A percentile compares a stretch with the other conserved stretches of the same genome.
These are phyloP conservation scores for Salticus scenicus DNA, from an alignment of 2,888 invertebrate species.

Conservation along the genomic window DNA sequence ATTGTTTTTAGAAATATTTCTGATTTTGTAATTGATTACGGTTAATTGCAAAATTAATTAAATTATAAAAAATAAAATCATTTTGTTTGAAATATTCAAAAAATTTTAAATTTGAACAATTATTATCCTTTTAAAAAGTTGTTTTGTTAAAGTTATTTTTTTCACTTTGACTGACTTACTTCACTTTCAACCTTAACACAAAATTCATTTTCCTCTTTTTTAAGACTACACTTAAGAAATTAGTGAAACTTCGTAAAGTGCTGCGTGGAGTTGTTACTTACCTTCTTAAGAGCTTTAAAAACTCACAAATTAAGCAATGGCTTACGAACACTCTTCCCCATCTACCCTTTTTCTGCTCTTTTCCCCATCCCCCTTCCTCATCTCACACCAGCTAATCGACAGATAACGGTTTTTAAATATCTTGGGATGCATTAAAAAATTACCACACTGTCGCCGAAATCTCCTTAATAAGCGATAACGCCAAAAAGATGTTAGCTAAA, in stretches of 20 bases:
- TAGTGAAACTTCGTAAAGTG: slow-evolving; percentile 48
- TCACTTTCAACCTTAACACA: slow-evolving; percentile 6
- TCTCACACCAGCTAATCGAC: slow-evolving; percentile 45
- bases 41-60: too few species aligned
- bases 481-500: slow-evolving; percentile 22
- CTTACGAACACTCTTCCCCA: slow-evolving; percentile 3
- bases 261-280: slow-evolving; percentile 57
- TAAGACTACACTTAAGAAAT: slow-evolving; percentile 36
- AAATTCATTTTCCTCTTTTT: slow-evolving; percentile 34
- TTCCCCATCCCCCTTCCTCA: not conserved
- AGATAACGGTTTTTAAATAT: slow-evolving; percentile 65
- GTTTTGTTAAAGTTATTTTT: too few species aligned
- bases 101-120: too few species aligned
- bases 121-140: too few species aligned
- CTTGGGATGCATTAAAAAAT: slow-evolving; percentile 63
- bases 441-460: slow-evolving; percentile 27
- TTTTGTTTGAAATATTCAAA: too few species aligned
- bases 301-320: slow-evolving; percentile 44
- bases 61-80: too few species aligned
- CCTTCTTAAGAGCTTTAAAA: slow-evolving; percentile 62
- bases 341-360: not conserved
- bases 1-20: too few species aligned
- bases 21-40: too few species aligned
- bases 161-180: too few species aligned
- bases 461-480: slow-evolving; percentile 55